Base-by-base conservation (phyloP, 2,113 vertebrate genomes). In the Seriola dumerili region DNA sequence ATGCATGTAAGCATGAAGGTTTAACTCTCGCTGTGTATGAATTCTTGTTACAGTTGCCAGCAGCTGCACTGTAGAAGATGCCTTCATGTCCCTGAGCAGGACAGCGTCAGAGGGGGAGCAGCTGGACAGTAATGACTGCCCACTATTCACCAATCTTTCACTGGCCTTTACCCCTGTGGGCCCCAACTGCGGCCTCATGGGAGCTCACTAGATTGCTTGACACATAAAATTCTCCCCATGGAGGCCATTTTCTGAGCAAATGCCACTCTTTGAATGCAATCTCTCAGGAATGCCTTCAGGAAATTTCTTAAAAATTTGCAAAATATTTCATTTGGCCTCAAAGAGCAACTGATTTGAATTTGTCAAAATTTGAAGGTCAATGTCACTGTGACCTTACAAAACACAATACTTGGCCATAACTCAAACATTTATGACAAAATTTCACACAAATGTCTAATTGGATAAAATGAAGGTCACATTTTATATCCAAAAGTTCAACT, bases 81-180 rank as follows among this genome's bases (percentile, higher is more conserved):
- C 61, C 48, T 52, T 79, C 14, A 57, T 46, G 55, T 78, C 76
- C 80, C 65, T 65, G 16, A 82, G 66, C 66, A 55, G 65, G 34
- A 48, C 36, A 32, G 54, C 4, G 11, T 85, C 58, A 61, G 65
- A 62, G 64, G 32, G 77, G 83, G 85, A 92, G 91, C 85, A 92
- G 85, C 89, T 92, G 89, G 76, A 75, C 76, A n/a, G 19, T 52
- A 68, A 80, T 79, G 72, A 87, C 74, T 88, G 67, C 68, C 68
- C 66, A 74, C 59, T 69, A 78, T 76, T 86, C 69, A 82, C 64
- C 65, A 77, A 88, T 84, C 69, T 52, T 84, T 82, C 78, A 44
- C 55, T 76, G 54, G 81, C 83, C 83, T 89, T 81, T 83, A 32
- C 66, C 81, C 74, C 75, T 64, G 4, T 76, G 61, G 81, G 66